Percentiles rank a stretch among this genome's conserved stretches.
phyloP scores from a whole-genome alignment of 2,113 vertebrate genomes.

The Anas platyrhynchos region DNA sequence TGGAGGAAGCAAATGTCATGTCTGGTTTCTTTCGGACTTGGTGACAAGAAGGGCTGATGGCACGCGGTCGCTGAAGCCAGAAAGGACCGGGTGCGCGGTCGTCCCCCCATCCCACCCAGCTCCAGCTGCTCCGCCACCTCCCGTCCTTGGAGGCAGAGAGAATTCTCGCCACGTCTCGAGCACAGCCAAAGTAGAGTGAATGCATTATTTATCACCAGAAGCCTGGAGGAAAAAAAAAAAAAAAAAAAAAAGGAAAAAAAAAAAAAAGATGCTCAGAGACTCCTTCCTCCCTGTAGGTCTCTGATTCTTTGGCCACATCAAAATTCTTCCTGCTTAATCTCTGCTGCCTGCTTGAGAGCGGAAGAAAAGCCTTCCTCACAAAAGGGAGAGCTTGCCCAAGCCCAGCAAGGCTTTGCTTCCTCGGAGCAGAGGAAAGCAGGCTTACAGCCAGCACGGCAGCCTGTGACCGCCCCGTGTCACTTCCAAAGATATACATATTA shows the following conservation, averaged over 20 bases:
- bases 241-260: background rate
- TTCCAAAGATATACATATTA: slow-evolving; percentile 65
- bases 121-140: background rate
- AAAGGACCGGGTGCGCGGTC: background rate
- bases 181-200: slow-evolving; percentile 23
- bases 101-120: background rate
- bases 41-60: background rate
- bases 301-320: slow-evolving; percentile 28
- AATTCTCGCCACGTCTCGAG: background rate
- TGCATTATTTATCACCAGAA: slow-evolving; percentile 60
- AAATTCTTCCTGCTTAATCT: slow-evolving; percentile 37
- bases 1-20: slow-evolving; percentile 45
- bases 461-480: background rate
- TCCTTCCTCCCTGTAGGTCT: background rate
- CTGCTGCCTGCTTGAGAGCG: background rate
- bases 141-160: background rate
- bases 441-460: background rate
- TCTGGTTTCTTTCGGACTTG: slow-evolving; percentile 4
- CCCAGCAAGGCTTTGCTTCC: background rate
- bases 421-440: background rate
- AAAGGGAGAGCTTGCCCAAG: background rate
- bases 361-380: background rate
- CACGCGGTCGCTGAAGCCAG: background rate
- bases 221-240: background rate
- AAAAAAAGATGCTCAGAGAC: background rate